Evolutionary conservation across 2,888 invertebrate species (phyloP).

Genomic region (Ormyrus thymus): DNA sequence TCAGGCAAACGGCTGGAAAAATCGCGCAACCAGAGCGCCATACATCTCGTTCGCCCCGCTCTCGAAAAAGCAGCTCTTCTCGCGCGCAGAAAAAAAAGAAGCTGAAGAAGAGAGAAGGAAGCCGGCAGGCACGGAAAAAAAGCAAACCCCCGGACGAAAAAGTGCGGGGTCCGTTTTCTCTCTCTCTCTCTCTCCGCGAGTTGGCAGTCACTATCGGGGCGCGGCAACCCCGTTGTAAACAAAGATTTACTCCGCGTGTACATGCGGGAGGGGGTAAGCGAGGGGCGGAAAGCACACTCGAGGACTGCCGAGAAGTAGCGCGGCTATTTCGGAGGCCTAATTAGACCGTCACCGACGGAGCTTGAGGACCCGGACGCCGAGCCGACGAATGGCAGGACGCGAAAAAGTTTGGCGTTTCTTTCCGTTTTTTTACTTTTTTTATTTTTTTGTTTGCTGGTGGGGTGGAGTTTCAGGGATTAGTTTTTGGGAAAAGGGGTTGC

Average conservation of each 20-base stretch:
- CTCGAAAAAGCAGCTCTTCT: not conserved
- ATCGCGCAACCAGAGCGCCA: slow-evolving; percentile 17
- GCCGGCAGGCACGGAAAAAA: slow-evolving; percentile 16
- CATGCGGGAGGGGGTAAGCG: not conserved
- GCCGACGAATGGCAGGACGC: not conserved
- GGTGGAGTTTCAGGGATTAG: not conserved
- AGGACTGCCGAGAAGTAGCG: slow-evolving; percentile 55
- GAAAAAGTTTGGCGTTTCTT: not conserved
- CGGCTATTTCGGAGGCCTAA: slow-evolving; percentile 64
- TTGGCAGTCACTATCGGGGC: not conserved
- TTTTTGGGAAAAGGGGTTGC: not conserved
- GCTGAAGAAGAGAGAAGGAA: not conserved
- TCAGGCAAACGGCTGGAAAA: slow-evolving; percentile 3
- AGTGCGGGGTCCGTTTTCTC: slow-evolving; percentile 21
- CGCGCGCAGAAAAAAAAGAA: not conserved
- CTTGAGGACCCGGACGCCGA: too few species aligned
- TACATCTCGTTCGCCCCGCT: not conserved
- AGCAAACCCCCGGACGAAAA: not conserved
- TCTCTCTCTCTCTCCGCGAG: not conserved
- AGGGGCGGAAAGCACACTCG: slow-evolving; percentile 61
- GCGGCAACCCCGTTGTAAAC: slow-evolving; percentile 38
- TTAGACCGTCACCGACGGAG: slow-evolving; percentile 58
- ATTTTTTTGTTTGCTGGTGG: not conserved
- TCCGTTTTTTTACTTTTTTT: not conserved
- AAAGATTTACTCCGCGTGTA: slow-evolving; percentile 45